Percentiles rank a stretch among this genome's conserved stretches.
Evolutionary conservation across 2,113 vertebrate genomes (phyloP).

Genomic region (Nymphicus hollandicus): DNA sequence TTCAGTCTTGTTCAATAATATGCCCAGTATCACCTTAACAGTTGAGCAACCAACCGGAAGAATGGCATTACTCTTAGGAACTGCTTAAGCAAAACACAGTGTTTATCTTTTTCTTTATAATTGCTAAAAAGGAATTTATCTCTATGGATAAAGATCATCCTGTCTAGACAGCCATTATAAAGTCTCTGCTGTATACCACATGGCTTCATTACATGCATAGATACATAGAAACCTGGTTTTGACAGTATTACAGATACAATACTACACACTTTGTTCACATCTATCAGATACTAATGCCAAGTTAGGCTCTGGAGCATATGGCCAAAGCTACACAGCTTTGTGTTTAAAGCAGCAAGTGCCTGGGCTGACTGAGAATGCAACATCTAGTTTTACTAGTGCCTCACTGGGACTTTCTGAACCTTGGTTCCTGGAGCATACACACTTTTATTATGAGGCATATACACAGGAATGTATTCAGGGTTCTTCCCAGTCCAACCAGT

Average conservation of each 20-base stretch:
- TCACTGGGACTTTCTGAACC: neutral
- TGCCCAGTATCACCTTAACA: neutral
- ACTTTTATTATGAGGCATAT: fast-evolving
- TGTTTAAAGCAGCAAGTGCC: neutral
- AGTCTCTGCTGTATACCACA: neutral
- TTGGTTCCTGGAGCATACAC: neutral
- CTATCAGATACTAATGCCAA: neutral
- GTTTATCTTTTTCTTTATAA: neutral
- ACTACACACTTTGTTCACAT: neutral
- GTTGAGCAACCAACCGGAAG: neutral
- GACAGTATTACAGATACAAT: neutral
- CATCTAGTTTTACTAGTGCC: neutral
- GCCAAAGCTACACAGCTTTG: neutral
- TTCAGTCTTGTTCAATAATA: neutral
- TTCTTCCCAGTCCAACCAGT: neutral
- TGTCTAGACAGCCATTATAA: neutral
- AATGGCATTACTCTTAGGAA: neutral
- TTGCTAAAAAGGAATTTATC: neutral
- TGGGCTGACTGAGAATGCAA: neutral
- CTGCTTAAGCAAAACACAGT: neutral
- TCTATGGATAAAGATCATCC: neutral
- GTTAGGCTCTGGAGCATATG: fast-evolving
- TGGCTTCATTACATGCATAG: neutral
- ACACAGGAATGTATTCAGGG: neutral
- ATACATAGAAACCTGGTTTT: neutral